These are phyloP conservation scores for Galleria mellonella DNA, from an alignment of 1,140 invertebrate species.

Conservation along the genomic window DNA sequence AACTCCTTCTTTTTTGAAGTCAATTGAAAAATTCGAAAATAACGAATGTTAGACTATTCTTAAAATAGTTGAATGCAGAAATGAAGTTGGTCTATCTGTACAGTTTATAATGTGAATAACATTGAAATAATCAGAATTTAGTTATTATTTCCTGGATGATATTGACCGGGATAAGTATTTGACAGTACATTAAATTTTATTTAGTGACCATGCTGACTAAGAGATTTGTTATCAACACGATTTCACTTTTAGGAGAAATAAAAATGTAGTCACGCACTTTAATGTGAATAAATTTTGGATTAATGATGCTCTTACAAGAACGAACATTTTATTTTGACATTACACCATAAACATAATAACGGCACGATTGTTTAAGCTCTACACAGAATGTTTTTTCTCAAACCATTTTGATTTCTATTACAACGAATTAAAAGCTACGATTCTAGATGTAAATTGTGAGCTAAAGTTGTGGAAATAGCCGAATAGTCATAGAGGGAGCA, in stretches of 20 bases:
- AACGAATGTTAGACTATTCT: too few relatives aligned
- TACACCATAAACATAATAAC: conserved; percentile 52
- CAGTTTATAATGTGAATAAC: too few relatives aligned
- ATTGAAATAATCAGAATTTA: too few relatives aligned
- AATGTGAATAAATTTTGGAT: conserved; percentile 46
- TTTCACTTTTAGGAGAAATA: conserved; percentile 22
- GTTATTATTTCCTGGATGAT: too few relatives aligned
- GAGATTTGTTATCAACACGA: conserved; percentile 18
- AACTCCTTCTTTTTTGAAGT: too few relatives aligned
- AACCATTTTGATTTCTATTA: conserved; percentile 20
- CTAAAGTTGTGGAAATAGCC: conserved; percentile 37
- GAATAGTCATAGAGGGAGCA: conserved; percentile 37
- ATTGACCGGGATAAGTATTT: too few relatives aligned
- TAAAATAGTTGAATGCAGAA: too few relatives aligned
- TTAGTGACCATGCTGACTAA: too few relatives aligned
- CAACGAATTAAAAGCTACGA: conserved; percentile 7
- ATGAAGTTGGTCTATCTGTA: too few relatives aligned
- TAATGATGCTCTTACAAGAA: conserved; percentile 41
- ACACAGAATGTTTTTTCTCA: conserved; percentile 12
- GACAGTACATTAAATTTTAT: too few relatives aligned
- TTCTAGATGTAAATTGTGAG: conserved; percentile 4
- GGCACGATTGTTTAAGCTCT: conserved; percentile 32
- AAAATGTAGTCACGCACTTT: conserved; percentile 27
- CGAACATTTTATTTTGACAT: conserved; percentile 57
- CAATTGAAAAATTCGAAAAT: too few relatives aligned